Conservation (phyloP, 2,113 vertebrate species). For the Sinocyclocheilus rhinocerous region DNA sequence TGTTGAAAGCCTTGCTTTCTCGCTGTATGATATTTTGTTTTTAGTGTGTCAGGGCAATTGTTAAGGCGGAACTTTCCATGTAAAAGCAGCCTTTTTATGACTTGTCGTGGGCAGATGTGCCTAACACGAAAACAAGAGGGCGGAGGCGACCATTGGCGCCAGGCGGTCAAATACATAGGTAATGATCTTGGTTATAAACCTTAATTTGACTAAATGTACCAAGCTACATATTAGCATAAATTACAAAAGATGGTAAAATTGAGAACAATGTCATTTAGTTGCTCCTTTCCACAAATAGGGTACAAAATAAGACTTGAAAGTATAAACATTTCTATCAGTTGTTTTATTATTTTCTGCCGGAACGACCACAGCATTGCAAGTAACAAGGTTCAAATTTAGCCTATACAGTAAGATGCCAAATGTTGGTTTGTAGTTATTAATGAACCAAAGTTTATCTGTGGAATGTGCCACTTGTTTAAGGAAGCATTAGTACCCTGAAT, state of each 20-base stretch:
- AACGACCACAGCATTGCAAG: background rate
- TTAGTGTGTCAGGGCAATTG: slow-evolving; percentile 7
- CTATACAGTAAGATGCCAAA: too few relatives aligned
- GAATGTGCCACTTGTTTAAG: background rate
- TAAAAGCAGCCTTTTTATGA: slow-evolving; percentile 11
- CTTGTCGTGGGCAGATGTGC: slow-evolving; percentile 28
- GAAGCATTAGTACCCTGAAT: background rate
- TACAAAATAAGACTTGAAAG: background rate
- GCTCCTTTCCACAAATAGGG: background rate
- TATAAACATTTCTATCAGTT: background rate
- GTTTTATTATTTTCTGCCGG: background rate
- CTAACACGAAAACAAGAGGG: background rate
- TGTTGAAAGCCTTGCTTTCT: background rate
- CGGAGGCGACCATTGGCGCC: background rate
- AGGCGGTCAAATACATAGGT: slow-evolving; percentile 8
- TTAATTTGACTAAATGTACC: slow-evolving; percentile 66
- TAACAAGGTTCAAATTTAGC: background rate
- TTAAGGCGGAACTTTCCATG: slow-evolving; percentile 24
- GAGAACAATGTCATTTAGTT: background rate
- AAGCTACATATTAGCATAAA: slow-evolving; percentile 34
- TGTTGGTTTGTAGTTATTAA: background rate
- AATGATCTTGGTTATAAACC: slow-evolving; percentile 53
- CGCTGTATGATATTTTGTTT: slow-evolving; percentile 9
- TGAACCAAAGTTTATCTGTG: background rate
- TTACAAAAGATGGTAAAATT: background rate